A percentile compares a stretch with the other conserved stretches of the same genome.
Evolutionary conservation across 2,888 invertebrate genomes (phyloP).

Genomic region (Polietes domitor): DNA sequence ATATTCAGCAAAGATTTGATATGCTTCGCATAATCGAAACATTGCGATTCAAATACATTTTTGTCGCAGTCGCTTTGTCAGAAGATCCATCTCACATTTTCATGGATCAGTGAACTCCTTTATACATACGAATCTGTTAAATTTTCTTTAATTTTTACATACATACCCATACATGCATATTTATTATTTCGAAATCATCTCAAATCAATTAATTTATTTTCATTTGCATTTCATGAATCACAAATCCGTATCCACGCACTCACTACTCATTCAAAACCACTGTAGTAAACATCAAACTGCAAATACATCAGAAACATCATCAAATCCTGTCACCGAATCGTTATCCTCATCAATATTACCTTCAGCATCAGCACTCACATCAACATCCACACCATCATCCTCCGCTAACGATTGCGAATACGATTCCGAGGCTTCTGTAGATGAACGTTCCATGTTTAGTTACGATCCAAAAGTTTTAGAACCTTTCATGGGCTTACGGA

Average conservation of each 20-base stretch:
- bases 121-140: conserved; percentile 27
- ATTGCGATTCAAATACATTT: too few species aligned
- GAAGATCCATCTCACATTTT: too few species aligned
- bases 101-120: too few species aligned
- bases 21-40: too few species aligned
- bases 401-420: conserved; percentile 25
- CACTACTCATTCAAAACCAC: background rate
- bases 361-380: conserved; percentile 44
- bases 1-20: too few species aligned
- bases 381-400: conserved; percentile 29
- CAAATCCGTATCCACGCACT: background rate
- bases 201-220: conserved; percentile 37
- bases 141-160: background rate
- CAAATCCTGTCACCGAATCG: conserved; percentile 54
- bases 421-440: conserved; percentile 7
- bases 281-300: conserved; percentile 15
- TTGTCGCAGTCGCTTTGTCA: too few species aligned
- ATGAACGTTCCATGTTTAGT: conserved; percentile 66
- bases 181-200: conserved; percentile 19
- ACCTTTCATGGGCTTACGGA: conserved; percentile 77
- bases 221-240: conserved; percentile 57
- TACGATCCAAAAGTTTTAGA: conserved; percentile 69
- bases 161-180: too few species aligned
- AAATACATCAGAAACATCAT: conserved; percentile 63
- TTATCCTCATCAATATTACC: conserved; percentile 41